phyloP scores from a whole-genome alignment of 2,113 vertebrate species.

The Daphoenositta chrysoptera region DNA sequence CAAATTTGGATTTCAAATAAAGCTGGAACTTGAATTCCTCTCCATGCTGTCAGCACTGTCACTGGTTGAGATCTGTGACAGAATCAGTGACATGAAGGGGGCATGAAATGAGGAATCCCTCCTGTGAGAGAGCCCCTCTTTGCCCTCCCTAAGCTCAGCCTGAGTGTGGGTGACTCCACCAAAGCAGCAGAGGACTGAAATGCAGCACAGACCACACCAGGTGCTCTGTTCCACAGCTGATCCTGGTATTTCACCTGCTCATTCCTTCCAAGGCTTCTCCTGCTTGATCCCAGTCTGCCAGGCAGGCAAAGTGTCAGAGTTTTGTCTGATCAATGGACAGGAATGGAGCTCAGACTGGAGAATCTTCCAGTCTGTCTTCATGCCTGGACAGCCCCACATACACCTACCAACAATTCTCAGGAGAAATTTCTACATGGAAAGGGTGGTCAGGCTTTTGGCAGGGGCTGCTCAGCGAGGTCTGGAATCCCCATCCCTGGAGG shows the following conservation, averaged over 20 bases:
- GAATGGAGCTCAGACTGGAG: background rate
- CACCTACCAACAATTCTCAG: background rate
- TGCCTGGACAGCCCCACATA: background rate
- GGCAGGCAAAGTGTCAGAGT: background rate
- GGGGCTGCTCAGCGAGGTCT: background rate
- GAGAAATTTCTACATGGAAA: background rate
- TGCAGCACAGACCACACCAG: background rate
- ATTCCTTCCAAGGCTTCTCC: background rate
- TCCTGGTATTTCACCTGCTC: background rate
- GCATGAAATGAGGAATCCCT: background rate
- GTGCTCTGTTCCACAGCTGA: background rate
- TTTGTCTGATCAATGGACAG: background rate
- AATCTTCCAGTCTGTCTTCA: background rate
- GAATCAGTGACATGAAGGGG: background rate
- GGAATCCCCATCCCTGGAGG: background rate
- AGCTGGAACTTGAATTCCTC: background rate
- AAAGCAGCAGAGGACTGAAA: background rate
- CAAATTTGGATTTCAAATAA: background rate
- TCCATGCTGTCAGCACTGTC: background rate
- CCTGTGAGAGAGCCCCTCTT: background rate
- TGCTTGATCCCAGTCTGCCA: background rate
- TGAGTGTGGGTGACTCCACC: background rate
- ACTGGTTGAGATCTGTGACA: background rate
- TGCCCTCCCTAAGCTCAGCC: background rate
- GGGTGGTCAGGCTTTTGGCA: accelerated